Conservation (phyloP, 30 jellyfish, hydroid and myxozoan species). For the Mastigias papua region DNA sequence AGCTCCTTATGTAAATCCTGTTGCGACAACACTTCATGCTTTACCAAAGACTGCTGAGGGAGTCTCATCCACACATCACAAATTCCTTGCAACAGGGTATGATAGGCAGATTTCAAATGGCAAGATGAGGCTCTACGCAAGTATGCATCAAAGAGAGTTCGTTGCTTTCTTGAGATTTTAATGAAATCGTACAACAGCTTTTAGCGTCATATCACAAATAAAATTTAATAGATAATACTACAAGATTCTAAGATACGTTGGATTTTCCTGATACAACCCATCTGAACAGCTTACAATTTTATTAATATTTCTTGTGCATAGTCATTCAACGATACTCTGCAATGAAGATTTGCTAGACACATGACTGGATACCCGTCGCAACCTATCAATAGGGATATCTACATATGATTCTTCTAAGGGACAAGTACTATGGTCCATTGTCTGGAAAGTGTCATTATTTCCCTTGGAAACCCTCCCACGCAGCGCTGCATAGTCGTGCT, state of each 20-base stretch:
- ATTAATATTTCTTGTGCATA: not conserved
- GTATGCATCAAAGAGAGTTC: too few species aligned
- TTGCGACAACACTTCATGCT: too few species aligned
- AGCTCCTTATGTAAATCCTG: too few species aligned
- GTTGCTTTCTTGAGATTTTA: too few species aligned
- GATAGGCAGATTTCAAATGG: too few species aligned
- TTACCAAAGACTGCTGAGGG: too few species aligned
- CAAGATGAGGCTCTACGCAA: too few species aligned
- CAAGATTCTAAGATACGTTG: not conserved
- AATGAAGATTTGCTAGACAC: slow-evolving; percentile 47
- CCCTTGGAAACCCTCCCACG: not conserved
- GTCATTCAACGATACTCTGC: slow-evolving; percentile 45
- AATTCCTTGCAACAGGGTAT: too few species aligned
- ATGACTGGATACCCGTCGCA: not conserved
- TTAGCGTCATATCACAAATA: not conserved
- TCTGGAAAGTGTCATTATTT: not conserved
- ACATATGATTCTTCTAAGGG: not conserved
- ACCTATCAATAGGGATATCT: not conserved
- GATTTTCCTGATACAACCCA: not conserved
- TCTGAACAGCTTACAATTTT: not conserved
- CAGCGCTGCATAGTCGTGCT: too few species aligned
- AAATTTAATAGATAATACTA: not conserved
- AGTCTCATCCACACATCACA: too few species aligned
- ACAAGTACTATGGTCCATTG: not conserved
- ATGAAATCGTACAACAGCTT: too few species aligned